These are phyloP conservation scores for Diplodus puntazzo DNA, from an alignment of 2,797 vertebrate genomes.

Conservation along the genomic window DNA sequence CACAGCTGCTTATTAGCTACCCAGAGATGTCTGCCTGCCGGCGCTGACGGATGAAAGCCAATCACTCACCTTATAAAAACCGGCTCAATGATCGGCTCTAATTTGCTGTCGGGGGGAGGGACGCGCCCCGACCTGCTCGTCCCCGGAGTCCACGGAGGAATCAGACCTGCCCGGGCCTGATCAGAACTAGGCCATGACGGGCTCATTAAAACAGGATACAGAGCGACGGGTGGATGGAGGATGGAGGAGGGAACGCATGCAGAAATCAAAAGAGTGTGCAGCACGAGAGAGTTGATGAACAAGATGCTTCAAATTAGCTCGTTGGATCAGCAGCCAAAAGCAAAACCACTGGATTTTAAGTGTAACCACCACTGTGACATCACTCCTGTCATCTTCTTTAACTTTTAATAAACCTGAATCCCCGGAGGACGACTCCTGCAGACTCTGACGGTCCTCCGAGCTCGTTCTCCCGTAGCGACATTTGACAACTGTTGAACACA, in stretches of 20 bases:
- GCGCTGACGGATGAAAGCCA: conserved; percentile 46
- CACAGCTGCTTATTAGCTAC: conserved; percentile 55
- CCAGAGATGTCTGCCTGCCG: conserved; percentile 27
- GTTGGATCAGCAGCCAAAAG: not conserved
- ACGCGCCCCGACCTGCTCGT: conserved; percentile 17
- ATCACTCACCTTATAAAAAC: conserved; percentile 46
- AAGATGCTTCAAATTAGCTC: not conserved
- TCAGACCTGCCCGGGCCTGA: conserved; percentile 49
- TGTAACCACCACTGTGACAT: not conserved
- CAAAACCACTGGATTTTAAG: not conserved
- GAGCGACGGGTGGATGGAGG: not conserved
- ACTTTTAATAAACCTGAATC: not conserved
- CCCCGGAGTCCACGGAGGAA: conserved; percentile 17
- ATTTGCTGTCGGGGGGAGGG: conserved; percentile 23
- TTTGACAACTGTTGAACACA: too few species aligned
- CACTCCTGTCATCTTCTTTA: not conserved
- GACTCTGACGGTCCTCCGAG: too few species aligned
- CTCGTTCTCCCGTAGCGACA: too few species aligned
- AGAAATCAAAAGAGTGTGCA: not conserved
- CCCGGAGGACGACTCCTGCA: too few species aligned
- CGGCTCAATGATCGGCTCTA: conserved; percentile 34
- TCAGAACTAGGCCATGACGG: conserved; percentile 21
- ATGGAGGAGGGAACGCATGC: not conserved
- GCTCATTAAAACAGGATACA: conserved; percentile 23
- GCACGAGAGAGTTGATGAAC: not conserved